These are phyloP conservation scores for Narcine bancroftii DNA, from an alignment of 2,113 vertebrate species.

Conservation along the genomic window DNA sequence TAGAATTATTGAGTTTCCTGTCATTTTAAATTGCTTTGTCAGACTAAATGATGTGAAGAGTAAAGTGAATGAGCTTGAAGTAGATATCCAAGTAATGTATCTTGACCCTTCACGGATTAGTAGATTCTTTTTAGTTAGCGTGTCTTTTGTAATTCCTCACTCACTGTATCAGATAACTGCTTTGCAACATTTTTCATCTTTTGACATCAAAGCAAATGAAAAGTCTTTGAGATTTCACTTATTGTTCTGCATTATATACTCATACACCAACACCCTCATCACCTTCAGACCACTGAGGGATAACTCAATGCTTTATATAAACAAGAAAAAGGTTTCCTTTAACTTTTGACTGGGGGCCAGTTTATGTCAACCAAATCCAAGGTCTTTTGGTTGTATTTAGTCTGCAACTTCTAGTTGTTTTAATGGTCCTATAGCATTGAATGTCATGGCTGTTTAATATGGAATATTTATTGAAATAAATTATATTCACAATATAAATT, in stretches of 20 bases:
- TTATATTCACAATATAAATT: background rate
- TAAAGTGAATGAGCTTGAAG: slow-evolving; percentile 6
- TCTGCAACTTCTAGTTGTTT: background rate
- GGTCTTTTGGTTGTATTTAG: background rate
- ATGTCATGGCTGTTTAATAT: background rate
- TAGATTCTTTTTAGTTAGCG: slow-evolving; percentile 24
- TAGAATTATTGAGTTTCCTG: slow-evolving; percentile 5
- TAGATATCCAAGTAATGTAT: slow-evolving; percentile 17
- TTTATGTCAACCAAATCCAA: background rate
- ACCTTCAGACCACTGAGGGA: background rate
- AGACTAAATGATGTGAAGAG: slow-evolving; percentile 14
- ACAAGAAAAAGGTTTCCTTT: background rate
- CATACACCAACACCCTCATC: background rate
- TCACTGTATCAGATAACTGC: slow-evolving; percentile 30
- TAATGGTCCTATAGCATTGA: background rate
- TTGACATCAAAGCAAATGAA: slow-evolving; percentile 29
- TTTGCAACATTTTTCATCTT: slow-evolving; percentile 32
- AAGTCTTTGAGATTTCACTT: slow-evolving; percentile 19
- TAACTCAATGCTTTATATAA: background rate
- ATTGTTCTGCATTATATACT: background rate
- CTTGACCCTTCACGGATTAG: slow-evolving; percentile 9
- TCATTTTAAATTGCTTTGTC: slow-evolving; percentile 22
- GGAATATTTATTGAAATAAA: background rate
- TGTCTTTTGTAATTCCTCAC: slow-evolving; percentile 23
- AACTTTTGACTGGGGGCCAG: background rate